These are phyloP conservation scores for Drosophila nigritarsus DNA, from an alignment of 2,888 invertebrate genomes.

Conservation along the genomic window DNA sequence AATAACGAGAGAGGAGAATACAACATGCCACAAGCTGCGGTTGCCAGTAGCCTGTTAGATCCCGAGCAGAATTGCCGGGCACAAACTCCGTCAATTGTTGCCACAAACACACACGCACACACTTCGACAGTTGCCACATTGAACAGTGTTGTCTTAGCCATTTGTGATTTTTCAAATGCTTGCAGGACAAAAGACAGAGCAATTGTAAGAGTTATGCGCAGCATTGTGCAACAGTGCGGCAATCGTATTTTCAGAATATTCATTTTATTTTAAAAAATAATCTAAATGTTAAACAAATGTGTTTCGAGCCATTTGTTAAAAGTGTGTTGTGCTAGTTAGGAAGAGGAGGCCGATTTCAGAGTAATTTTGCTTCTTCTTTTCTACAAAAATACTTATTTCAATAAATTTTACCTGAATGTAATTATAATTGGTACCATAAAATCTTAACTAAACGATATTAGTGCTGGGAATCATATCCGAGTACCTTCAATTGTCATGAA, in stretches of 20 bases:
- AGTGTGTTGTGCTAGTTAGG: too few relatives aligned
- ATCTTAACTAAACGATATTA: neutral
- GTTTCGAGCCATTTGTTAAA: too few relatives aligned
- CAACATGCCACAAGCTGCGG: constrained; percentile 44
- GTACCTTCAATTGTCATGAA: neutral
- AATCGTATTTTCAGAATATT: neutral
- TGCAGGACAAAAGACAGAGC: neutral
- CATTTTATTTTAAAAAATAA: too few relatives aligned
- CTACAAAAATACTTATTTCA: too few relatives aligned
- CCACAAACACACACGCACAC: neutral
- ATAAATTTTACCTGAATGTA: neutral
- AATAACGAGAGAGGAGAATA: neutral
- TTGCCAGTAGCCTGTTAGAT: constrained; percentile 12
- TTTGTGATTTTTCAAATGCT: constrained; percentile 12
- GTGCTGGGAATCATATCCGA: neutral
- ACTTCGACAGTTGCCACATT: neutral
- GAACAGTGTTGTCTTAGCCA: constrained; percentile 17
- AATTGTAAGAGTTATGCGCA: constrained; percentile 3
- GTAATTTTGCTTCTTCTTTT: too few relatives aligned
- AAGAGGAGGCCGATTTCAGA: too few relatives aligned
- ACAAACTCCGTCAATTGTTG: neutral
- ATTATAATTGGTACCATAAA: neutral
- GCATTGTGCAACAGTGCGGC: neutral
- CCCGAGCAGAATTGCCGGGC: neutral
- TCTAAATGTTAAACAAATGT: neutral